Base-by-base conservation (phyloP, 1,140 invertebrate genomes). In the Drosophila obscura region DNA sequence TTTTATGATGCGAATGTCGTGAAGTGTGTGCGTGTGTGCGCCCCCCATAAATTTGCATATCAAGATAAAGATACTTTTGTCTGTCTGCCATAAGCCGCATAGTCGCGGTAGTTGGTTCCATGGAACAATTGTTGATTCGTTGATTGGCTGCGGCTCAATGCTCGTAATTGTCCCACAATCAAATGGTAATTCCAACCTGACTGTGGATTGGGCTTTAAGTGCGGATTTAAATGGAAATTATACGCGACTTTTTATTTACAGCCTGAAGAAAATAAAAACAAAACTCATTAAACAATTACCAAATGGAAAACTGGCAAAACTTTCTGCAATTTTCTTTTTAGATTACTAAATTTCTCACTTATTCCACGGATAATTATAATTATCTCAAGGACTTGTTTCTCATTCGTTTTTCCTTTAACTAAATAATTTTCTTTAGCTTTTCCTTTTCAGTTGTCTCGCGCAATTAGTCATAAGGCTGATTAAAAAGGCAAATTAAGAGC, bases 381-480 rank as follows among this genome's bases (percentile, higher is more conserved):
- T 19, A 0, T 39, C 4, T 4, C 35, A 39, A 11, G 11, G 35
- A 39, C 35, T 39, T 2, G 35, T 28, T 28, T 28, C 31, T 35
- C 0, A 9, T 35, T 35, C 31, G 1, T 35, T 35, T 35, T 35
- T 11, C 2, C 31, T 9, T 35, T 11, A 3, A 45, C 19, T 39
- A 9, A 28, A 41, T 16, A 48, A 11, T 51, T 72, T 72, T 22
- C 16, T 28, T n/a, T 6, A 69, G 51, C 64, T 69, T 49, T 72
- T 51, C 60, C 24, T 58, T 19, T 46, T 16, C 28, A 60, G 43
- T 77, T 73, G 43, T 39, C 35, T 35, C 35, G 13, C 7, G 68
- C 58, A 84, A 84, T 84, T 84, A 84, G 73, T 80, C 77, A 77
- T 56, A 75, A 71, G 43, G 48, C 75, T 85, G 67, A 84, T 83